These are phyloP conservation scores for Leptocoma aspasia DNA, from an alignment of 2,113 vertebrate genomes.

Conservation along the genomic window DNA sequence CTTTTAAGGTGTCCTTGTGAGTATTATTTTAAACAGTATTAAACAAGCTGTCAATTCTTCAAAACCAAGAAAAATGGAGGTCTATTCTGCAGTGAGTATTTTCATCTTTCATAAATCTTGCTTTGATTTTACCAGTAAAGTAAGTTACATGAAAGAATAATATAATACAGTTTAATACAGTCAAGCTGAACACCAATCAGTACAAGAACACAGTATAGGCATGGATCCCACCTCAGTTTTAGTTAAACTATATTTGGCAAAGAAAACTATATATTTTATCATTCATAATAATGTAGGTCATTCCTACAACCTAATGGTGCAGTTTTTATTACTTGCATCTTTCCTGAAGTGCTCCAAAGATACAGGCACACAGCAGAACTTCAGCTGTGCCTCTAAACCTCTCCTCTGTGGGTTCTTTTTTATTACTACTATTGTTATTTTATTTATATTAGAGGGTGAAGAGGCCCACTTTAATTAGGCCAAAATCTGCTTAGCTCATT, in stretches of 20 bases:
- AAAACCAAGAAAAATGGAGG: slow-evolving; percentile 75
- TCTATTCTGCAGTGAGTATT: slow-evolving; percentile 88
- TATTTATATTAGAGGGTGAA: neutral
- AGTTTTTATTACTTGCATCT: neutral
- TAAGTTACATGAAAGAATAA: neutral
- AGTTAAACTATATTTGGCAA: neutral
- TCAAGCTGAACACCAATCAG: neutral
- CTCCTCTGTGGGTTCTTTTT: neutral
- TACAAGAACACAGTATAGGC: neutral
- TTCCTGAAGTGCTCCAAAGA: neutral
- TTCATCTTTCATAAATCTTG: neutral
- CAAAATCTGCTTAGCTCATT: neutral
- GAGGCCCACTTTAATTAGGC: neutral
- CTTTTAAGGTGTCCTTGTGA: slow-evolving; percentile 81
- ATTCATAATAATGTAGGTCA: no score
- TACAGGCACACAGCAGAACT: neutral
- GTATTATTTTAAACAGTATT: slow-evolving; percentile 81
- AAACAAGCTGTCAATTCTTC: slow-evolving; percentile 65
- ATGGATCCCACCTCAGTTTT: neutral
- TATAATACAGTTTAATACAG: neutral
- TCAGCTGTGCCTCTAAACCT: neutral
- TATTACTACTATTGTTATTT: neutral
- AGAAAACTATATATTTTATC: neutral
- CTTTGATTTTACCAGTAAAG: neutral
- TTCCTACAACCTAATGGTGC: neutral